These are phyloP conservation scores for Idris sp. DNA, from an alignment of 1,140 invertebrate genomes.

Conservation along the genomic window DNA sequence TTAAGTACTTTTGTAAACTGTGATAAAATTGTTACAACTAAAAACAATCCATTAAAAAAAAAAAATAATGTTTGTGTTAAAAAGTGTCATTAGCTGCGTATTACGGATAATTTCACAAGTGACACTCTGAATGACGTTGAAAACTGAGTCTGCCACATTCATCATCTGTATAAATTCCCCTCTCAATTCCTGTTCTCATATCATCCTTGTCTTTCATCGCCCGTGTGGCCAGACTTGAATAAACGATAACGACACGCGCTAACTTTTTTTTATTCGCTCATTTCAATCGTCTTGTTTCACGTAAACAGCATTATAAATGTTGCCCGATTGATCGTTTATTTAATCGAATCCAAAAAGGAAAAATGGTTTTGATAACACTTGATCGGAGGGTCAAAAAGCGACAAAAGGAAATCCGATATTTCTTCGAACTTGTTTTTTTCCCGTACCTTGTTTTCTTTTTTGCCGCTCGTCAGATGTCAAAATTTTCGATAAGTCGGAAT, in stretches of 20 bases:
- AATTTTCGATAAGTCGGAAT: constrained; percentile 36
- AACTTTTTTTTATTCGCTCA: constrained; percentile 2
- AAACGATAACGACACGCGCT: constrained; percentile 29
- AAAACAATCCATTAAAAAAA: too few relatives aligned
- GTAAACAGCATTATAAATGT: constrained; percentile 8
- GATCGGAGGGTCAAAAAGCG: constrained; percentile 13
- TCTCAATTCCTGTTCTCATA: constrained; percentile 32
- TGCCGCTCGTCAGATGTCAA: constrained; percentile 31
- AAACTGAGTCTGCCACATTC: too few relatives aligned
- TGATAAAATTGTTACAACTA: too few relatives aligned
- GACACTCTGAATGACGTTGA: too few relatives aligned
- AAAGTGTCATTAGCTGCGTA: too few relatives aligned
- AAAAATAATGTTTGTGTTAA: too few relatives aligned
- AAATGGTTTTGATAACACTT: constrained; percentile 19
- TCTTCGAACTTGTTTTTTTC: not conserved
- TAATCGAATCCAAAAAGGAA: too few relatives aligned
- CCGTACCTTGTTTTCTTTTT: constrained; percentile 16
- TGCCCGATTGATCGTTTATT: too few relatives aligned
- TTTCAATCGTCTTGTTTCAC: constrained; percentile 11
- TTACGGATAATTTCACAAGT: too few relatives aligned
- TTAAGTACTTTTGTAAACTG: too few relatives aligned
- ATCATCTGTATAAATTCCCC: constrained; percentile 64
- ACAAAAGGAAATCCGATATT: constrained; percentile 14
- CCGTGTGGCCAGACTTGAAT: constrained; percentile 27
- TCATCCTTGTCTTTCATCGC: constrained; percentile 48